Percentiles rank a stretch among this genome's conserved stretches.
These are phyloP conservation scores for Furnarius figulus DNA, from an alignment of 2,113 vertebrate genomes.

Conservation along the genomic window DNA sequence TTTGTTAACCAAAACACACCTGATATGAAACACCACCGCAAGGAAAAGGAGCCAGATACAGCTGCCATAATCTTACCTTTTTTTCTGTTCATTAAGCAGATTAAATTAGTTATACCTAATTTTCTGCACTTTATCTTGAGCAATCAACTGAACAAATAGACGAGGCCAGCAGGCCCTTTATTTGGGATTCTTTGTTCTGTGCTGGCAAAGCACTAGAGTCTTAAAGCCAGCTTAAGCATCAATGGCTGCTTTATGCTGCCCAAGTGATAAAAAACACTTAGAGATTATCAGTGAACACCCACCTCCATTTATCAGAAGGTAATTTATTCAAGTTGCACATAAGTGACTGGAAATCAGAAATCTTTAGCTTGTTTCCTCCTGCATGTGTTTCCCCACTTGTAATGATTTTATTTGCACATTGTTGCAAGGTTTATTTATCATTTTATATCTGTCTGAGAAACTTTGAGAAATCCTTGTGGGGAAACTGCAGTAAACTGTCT, in stretches of 20 bases:
- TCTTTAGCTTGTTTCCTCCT: not conserved
- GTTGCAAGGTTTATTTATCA: not conserved
- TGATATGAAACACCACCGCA: not conserved
- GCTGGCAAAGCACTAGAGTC: not conserved
- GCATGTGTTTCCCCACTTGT: not conserved
- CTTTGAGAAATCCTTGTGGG: not conserved
- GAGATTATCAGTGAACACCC: not conserved
- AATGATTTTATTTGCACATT: not conserved
- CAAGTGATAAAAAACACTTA: not conserved
- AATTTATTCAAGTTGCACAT: not conserved
- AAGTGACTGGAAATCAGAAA: not conserved
- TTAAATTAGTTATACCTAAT: constrained; percentile 1
- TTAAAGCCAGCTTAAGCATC: not conserved
- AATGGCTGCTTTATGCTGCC: not conserved
- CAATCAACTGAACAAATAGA: not conserved
- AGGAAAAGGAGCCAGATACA: not conserved
- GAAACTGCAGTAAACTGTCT: not conserved
- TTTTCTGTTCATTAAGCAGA: not conserved
- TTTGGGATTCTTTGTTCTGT: not conserved
- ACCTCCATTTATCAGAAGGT: not conserved
- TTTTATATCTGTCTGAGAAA: not conserved
- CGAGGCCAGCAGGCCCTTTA: not conserved
- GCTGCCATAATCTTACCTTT: not conserved
- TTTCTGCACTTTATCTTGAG: not conserved
- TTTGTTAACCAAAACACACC: not conserved